Conservation (phyloP, 2,113 vertebrate genomes). For the Aphelocoma coerulescens region DNA sequence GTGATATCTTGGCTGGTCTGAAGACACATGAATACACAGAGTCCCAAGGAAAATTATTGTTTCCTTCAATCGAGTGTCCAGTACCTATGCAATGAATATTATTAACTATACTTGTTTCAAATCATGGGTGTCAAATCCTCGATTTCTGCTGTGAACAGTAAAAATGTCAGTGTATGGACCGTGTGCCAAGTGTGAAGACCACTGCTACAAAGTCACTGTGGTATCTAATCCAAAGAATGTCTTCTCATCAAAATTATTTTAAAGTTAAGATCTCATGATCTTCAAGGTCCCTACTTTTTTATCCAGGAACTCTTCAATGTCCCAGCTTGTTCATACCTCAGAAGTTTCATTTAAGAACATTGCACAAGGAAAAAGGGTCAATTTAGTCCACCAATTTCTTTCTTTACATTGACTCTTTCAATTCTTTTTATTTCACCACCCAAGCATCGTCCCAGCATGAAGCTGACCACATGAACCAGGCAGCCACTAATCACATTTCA, state of each 20-base stretch:
- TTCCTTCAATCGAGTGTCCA: background rate
- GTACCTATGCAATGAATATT: background rate
- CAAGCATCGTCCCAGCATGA: background rate
- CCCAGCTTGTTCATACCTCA: background rate
- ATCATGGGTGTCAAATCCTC: background rate
- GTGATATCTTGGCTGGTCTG: background rate
- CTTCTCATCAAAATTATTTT: background rate
- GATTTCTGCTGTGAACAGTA: background rate
- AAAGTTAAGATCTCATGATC: background rate
- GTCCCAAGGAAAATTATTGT: background rate
- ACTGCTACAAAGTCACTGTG: background rate
- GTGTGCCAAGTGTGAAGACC: background rate
- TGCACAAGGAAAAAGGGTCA: background rate
- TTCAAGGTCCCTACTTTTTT: background rate
- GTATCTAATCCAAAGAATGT: background rate
- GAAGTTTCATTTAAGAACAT: background rate
- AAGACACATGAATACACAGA: background rate
- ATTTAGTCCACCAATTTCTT: background rate
- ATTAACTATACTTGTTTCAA: background rate
- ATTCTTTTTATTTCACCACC: background rate
- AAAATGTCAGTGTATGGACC: background rate
- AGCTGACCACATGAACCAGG: background rate
- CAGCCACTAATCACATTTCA: background rate
- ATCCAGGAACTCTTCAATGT: background rate
- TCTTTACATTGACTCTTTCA: background rate